Conservation (phyloP, 1,140 invertebrate genomes). For the Atta cephalotes region DNA sequence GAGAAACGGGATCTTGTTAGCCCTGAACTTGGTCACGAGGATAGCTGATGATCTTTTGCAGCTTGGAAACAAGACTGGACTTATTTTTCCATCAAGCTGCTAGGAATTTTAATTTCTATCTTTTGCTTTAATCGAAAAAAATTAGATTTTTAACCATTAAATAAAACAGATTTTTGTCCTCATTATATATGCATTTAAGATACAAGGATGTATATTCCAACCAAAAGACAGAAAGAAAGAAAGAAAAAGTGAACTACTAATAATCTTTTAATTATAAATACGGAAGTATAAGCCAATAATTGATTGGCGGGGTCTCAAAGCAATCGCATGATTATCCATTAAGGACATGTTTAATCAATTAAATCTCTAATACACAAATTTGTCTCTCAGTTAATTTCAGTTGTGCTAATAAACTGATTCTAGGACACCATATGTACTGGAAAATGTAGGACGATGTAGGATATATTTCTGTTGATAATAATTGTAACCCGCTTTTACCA, state of each 20-base stretch:
- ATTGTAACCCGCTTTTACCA: conserved; percentile 35
- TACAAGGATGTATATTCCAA: not conserved
- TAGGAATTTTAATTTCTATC: not conserved
- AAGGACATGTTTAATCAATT: not conserved
- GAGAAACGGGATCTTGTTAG: conserved; percentile 43
- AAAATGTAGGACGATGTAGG: conserved; percentile 19
- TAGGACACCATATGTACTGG: not conserved
- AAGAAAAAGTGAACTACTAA: not conserved
- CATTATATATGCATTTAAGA: not conserved
- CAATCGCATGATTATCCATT: no score
- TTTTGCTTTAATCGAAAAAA: not conserved
- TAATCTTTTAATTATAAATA: conserved; percentile 2
- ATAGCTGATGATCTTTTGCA: not conserved
- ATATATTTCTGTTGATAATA: conserved; percentile 2
- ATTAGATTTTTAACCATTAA: not conserved
- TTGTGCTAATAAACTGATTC: not conserved
- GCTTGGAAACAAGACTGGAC: not conserved
- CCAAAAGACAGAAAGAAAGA: no score
- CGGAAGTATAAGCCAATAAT: not conserved
- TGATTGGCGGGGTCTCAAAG: not conserved
- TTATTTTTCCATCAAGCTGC: not conserved
- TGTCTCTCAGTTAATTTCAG: not conserved
- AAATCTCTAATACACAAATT: not conserved
- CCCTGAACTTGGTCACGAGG: conserved; percentile 53
- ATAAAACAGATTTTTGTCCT: not conserved